phyloP scores from a whole-genome alignment of 2,113 vertebrate genomes.

The Alexandromys fortis region DNA sequence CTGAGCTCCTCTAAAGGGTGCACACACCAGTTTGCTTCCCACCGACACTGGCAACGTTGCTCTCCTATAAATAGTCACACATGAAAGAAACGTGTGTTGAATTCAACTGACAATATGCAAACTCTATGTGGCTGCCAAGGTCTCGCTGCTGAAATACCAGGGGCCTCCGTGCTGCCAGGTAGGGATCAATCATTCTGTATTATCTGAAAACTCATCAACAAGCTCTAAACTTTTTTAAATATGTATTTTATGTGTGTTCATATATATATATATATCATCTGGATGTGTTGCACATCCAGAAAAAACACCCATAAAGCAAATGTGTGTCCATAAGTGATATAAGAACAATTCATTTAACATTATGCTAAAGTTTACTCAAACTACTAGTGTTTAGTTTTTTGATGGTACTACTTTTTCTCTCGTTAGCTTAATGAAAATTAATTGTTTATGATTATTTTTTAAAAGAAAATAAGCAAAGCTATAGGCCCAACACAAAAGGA shows the following conservation, averaged over 20 bases:
- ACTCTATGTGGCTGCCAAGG: conserved; percentile 3
- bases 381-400: conserved; percentile 5
- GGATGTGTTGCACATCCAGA: background rate
- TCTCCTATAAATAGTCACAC: conserved; percentile 30
- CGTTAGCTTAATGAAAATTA: conserved; percentile 24
- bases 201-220: conserved; percentile 21
- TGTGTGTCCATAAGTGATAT: background rate
- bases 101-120: conserved; percentile 19
- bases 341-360: conserved; percentile 36
- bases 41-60: background rate
- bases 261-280: background rate
- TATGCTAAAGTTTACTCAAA: conserved; percentile 31
- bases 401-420: background rate
- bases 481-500: background rate
- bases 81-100: conserved; percentile 25
- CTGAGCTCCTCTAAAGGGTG: background rate
- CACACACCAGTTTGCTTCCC: background rate
- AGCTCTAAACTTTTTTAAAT: background rate
- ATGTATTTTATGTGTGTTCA: background rate
- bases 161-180: background rate
- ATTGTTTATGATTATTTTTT: background rate
- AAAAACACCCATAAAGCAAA: background rate
- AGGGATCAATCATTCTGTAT: conserved; percentile 1
- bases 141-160: background rate
- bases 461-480: background rate